A percentile compares a stretch with the other conserved stretches of the same genome.
These are phyloP conservation scores for Leuciscus waleckii DNA, from an alignment of 2,797 vertebrate species.

Conservation along the genomic window DNA sequence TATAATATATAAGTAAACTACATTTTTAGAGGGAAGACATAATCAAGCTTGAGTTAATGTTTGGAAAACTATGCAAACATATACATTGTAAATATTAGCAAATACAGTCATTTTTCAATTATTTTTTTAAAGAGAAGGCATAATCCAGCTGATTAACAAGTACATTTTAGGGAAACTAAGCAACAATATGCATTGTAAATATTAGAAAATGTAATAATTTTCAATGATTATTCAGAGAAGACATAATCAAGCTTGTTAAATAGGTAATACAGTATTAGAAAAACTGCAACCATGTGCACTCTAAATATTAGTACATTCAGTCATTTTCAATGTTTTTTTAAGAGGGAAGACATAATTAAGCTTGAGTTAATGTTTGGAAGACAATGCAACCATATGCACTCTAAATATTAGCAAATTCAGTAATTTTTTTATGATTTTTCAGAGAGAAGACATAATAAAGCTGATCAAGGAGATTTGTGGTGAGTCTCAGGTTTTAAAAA, in stretches of 20 bases:
- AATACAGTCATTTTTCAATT: neutral
- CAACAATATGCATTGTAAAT: neutral
- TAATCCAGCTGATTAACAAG: slow-evolving; percentile 84
- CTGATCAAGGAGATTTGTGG: slow-evolving; percentile 93
- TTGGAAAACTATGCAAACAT: neutral
- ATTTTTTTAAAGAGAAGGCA: slow-evolving; percentile 81
- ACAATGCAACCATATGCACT: neutral
- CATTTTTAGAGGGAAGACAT: neutral
- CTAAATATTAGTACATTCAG: neutral
- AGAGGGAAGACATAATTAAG: slow-evolving; percentile 91
- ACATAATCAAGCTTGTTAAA: slow-evolving; percentile 89
- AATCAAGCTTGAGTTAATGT: neutral
- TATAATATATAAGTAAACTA: too few species aligned
- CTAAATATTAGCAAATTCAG: neutral
- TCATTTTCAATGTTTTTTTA: slow-evolving; percentile 57
- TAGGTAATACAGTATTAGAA: neutral
- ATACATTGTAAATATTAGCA: neutral
- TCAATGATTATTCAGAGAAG: slow-evolving; percentile 80
- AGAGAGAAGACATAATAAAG: slow-evolving; percentile 91
- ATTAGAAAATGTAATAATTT: neutral
- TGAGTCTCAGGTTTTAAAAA: slow-evolving; percentile 71
- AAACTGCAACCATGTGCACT: neutral
- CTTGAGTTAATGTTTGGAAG: slow-evolving; percentile 57
- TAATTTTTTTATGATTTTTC: slow-evolving; percentile 55
- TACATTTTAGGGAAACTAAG: neutral